Evolutionary conservation across 2,888 invertebrate genomes (phyloP).

Genomic region (Deroplatys truncata): DNA sequence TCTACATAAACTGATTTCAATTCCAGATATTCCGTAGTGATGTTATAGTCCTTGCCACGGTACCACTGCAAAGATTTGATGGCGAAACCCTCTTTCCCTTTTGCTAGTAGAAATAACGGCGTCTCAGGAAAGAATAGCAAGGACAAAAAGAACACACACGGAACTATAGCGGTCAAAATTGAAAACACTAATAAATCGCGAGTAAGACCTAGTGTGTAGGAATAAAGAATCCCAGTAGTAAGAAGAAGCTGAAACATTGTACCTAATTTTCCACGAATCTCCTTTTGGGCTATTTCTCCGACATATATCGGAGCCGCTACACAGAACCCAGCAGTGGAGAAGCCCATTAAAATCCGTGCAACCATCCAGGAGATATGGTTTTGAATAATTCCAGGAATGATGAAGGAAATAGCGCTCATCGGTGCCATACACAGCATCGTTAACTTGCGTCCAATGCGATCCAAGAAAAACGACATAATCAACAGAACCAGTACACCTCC

Average conservation of each 20-base stretch:
- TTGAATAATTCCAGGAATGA: too few relatives aligned
- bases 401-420: too few relatives aligned
- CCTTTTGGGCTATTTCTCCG: constrained; percentile 80
- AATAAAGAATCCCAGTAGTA: constrained; percentile 74
- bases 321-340: constrained; percentile 75
- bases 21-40: constrained; percentile 58
- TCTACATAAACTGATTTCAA: constrained; percentile 54
- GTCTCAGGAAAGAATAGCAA: constrained; percentile 86
- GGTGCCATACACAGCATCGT: too few relatives aligned
- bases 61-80: constrained; percentile 63
- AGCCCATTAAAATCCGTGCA: constrained; percentile 62
- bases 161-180: constrained; percentile 60
- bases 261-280: constrained; percentile 77
- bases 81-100: constrained; percentile 58
- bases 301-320: constrained; percentile 79
- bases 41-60: constrained; percentile 66
- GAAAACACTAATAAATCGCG: constrained; percentile 57
- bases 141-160: constrained; percentile 63
- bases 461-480: too few relatives aligned
- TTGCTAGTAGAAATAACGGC: constrained; percentile 54
- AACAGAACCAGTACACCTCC: too few relatives aligned
- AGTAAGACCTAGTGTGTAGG: constrained; percentile 65
- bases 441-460: too few relatives aligned
- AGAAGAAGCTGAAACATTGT: constrained; percentile 84
- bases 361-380: too few relatives aligned